A percentile compares a stretch with the other conserved stretches of the same genome.
Evolutionary conservation across 30 jellyfish, hydroid and myxozoan genomes (phyloP).

Genomic region (Phacellophora camtschatica): DNA sequence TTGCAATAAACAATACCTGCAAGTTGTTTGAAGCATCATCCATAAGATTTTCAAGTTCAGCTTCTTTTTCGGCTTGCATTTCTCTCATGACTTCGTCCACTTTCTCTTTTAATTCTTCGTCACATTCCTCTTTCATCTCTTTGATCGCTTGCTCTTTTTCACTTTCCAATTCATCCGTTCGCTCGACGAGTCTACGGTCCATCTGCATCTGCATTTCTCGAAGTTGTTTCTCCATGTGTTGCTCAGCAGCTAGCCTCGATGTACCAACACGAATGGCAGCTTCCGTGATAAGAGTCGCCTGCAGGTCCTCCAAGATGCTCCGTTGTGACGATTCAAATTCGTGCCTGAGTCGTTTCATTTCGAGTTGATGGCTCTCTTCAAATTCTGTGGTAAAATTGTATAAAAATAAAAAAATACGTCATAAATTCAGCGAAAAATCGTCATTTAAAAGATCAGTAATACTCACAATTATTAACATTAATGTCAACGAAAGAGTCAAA

Average conservation of each 20-base stretch:
- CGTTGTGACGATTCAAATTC: conserved; percentile 21
- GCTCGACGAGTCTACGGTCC: conserved; percentile 5
- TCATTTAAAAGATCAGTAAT: no score
- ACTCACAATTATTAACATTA: no score
- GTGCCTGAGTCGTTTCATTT: conserved; percentile 12
- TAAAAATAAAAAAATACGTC: no score
- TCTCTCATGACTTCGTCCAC: conserved; percentile 54
- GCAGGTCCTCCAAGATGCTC: conserved; percentile 41
- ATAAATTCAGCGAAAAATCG: no score
- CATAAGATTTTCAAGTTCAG: conserved; percentile 19
- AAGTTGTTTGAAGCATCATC: not conserved
- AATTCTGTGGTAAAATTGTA: not conserved
- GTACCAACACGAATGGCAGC: conserved; percentile 58
- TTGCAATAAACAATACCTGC: no score
- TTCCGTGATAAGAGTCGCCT: conserved; percentile 34
- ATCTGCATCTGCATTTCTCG: conserved; percentile 27
- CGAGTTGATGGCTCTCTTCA: conserved; percentile 8
- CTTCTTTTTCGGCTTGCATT: conserved; percentile 55
- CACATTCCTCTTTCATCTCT: conserved; percentile 13
- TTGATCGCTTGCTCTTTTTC: conserved; percentile 9
- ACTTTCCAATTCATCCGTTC: not conserved
- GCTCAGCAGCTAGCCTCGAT: conserved; percentile 62
- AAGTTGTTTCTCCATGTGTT: conserved; percentile 19
- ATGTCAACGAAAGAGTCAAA: no score
- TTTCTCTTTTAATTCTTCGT: conserved; percentile 12